These are phyloP conservation scores for Seladonia tumulorum DNA, from an alignment of 2,888 invertebrate species.

Conservation along the genomic window DNA sequence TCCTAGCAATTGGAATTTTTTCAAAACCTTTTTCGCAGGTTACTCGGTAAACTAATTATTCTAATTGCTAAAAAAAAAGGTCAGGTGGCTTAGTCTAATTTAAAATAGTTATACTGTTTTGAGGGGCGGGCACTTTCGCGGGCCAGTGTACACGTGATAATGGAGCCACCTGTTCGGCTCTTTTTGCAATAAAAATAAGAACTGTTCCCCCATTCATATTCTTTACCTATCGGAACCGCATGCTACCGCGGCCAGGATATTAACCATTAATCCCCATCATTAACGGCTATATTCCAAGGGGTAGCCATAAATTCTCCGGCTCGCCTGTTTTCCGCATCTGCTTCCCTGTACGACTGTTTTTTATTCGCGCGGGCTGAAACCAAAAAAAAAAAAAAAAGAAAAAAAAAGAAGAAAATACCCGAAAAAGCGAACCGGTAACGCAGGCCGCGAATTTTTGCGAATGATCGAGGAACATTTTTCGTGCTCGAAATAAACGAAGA, in stretches of 20 bases:
- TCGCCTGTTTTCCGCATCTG: neutral
- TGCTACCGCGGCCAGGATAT: neutral
- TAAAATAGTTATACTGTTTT: no score
- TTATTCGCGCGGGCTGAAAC: neutral
- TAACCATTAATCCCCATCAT: neutral
- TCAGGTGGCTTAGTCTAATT: no score
- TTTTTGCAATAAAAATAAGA: no score
- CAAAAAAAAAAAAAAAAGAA: neutral
- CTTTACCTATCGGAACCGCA: neutral
- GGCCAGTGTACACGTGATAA: no score
- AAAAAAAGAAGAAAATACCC: no score
- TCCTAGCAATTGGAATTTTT: no score
- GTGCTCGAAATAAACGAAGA: conserved; percentile 2
- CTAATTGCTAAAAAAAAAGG: no score
- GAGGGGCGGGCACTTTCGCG: no score
- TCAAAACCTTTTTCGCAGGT: no score
- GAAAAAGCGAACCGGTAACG: neutral
- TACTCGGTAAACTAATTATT: no score
- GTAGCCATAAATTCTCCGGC: neutral
- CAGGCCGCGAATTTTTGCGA: conserved; percentile 1
- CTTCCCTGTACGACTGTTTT: neutral
- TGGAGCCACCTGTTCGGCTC: no score
- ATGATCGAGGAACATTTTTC: neutral
- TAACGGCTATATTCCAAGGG: neutral
- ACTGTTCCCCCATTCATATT: neutral